A percentile compares a stretch with the other conserved stretches of the same genome.
Evolutionary conservation across 2,113 vertebrate genomes (phyloP).

Genomic region (Cercopithecus mona): DNA sequence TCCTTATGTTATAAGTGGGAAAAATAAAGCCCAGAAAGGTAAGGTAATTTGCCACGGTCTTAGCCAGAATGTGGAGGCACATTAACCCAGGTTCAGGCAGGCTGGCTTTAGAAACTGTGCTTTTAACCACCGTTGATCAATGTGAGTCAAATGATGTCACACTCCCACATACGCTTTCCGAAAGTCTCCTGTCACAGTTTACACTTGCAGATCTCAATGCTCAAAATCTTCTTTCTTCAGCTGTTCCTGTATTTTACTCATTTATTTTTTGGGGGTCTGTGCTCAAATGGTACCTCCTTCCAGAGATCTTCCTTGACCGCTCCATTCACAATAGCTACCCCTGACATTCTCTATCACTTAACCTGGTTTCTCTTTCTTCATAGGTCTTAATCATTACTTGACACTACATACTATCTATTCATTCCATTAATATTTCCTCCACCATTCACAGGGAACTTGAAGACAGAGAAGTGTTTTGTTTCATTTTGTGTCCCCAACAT

Average conservation of each 20-base stretch:
- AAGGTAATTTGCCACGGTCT: background rate
- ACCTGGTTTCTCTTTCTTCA: background rate
- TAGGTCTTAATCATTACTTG: background rate
- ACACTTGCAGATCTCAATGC: background rate
- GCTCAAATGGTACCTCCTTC: background rate
- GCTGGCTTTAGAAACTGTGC: background rate
- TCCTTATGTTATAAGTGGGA: background rate
- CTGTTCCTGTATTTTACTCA: background rate
- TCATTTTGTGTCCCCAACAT: background rate
- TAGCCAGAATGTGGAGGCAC: background rate
- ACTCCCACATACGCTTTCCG: background rate
- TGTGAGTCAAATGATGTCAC: background rate
- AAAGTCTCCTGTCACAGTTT: background rate
- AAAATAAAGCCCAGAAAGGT: background rate
- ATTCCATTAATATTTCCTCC: background rate
- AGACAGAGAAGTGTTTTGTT: background rate
- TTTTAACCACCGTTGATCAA: fast-evolving
- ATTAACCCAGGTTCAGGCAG: background rate
- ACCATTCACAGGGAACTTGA: background rate
- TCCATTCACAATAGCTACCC: background rate
- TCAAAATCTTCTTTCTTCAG: background rate
- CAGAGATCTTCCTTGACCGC: background rate
- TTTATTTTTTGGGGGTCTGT: background rate
- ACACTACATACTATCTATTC: background rate
- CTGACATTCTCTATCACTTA: background rate